Evolutionary conservation across 2,113 vertebrate species (phyloP), one percentile per base, ranked within the genome.

Genomic region (Stictonetta naevosa): DNA sequence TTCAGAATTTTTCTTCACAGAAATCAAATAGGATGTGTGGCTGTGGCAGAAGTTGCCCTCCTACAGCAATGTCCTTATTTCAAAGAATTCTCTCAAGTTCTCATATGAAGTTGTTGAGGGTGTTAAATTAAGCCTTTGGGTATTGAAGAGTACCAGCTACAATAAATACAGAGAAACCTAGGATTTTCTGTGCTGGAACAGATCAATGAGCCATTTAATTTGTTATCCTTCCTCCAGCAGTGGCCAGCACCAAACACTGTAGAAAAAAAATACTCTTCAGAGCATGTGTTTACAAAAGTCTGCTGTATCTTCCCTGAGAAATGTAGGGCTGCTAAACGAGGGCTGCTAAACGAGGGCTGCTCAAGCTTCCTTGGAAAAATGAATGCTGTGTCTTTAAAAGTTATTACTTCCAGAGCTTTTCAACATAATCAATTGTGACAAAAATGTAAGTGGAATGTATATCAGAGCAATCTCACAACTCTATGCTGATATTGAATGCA

Each of bases 191-290:
- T 60, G 36, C 90, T 83, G 71, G 53, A 91, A 90, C 17, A 79
- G 82, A 85, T 85, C 78, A 90, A 64, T 83, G 90, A 95, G 75
- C 48, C 78, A 69, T 87, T 90, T 93, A 72, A 93, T 94, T 95
- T 90, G 81, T 90, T 93, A 85, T 79, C 44, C 62, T 67, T 84
- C 72, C 55, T 93, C 53, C 53, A 90, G 78, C 78, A 87, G 62
- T 46, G 29, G 52, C 87, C 2, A 0, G 22, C 3, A 17, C 12
- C 20, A 69, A 86, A 67, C 3, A 1, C 40, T 59, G 13, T 9
- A n/a, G 29, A 48, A 40, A 83, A 88, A 94, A 69, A 8, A 4
- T n/a, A n/a, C n/a, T 76, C 34, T 69, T 73, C 66, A 80, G 71
- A 85, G 53, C 33, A 17, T 11, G 11, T 40, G 46, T 22, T 67